Evolutionary conservation across 2,888 invertebrate genomes (phyloP).

Genomic region (Saturnia pavonia): DNA sequence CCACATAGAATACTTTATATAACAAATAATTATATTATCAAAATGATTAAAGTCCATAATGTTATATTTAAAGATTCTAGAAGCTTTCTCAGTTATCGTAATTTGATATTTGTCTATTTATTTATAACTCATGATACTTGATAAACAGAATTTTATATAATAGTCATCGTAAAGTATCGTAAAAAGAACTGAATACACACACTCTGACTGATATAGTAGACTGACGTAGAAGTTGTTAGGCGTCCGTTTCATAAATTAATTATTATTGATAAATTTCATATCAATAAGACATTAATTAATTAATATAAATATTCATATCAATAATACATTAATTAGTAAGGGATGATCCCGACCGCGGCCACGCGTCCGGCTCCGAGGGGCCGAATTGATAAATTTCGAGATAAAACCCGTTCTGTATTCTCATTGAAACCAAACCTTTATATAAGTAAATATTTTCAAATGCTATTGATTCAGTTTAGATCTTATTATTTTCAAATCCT

Average conservation of each 20-base stretch:
- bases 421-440: not conserved
- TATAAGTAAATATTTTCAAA: not conserved
- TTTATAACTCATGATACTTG: not conserved
- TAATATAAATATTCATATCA: too few species aligned
- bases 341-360: conserved; percentile 11
- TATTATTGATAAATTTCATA: too few species aligned
- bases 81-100: too few species aligned
- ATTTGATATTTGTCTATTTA: too few species aligned
- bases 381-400: not conserved
- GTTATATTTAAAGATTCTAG: too few species aligned
- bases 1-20: too few species aligned
- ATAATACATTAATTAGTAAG: conserved; percentile 24
- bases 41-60: too few species aligned
- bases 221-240: not conserved
- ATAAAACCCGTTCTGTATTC: not conserved
- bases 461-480: not conserved
- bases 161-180: not conserved
- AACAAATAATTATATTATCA: too few species aligned
- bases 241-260: not conserved
- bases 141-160: not conserved
- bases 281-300: too few species aligned
- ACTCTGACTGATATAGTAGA: not conserved
- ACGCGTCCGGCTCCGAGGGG: not conserved
- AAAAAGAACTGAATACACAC: too few species aligned
- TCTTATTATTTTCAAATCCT: too few species aligned